phyloP scores from a whole-genome alignment of 53 echinoderm and acorn worm genomes.

The Antedon mediterranea region DNA sequence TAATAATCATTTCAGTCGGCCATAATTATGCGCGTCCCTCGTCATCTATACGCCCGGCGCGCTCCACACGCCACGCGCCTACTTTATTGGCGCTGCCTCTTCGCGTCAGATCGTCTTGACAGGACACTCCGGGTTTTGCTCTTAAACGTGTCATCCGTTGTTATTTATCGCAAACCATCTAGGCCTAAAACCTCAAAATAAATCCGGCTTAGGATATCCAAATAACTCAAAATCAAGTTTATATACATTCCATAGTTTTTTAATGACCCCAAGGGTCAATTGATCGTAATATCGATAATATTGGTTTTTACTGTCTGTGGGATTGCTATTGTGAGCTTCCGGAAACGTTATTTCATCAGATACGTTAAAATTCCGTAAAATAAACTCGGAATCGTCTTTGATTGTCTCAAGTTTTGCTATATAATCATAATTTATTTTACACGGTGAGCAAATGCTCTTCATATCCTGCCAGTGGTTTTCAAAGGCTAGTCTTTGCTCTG shows the following conservation, averaged over 20 bases:
- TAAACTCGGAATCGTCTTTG: slow-evolving; percentile 20
- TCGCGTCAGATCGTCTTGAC: too few species aligned
- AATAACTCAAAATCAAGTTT: slow-evolving; percentile 42
- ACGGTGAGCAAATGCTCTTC: slow-evolving; percentile 45
- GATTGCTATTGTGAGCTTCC: slow-evolving; percentile 26
- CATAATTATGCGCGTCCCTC: too few species aligned
- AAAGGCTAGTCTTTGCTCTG: slow-evolving; percentile 30
- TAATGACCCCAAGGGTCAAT: slow-evolving; percentile 10
- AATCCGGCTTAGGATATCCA: slow-evolving; percentile 44
- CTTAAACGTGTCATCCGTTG: too few species aligned
- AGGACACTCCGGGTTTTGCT: too few species aligned
- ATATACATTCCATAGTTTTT: slow-evolving; percentile 39
- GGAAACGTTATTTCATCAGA: slow-evolving; percentile 35
- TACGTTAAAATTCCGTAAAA: slow-evolving; percentile 24
- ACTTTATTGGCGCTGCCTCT: too few species aligned
- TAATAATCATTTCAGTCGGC: too few species aligned
- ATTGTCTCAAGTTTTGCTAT: slow-evolving; percentile 41
- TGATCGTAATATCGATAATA: slow-evolving; percentile 35
- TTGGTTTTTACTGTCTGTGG: slow-evolving; percentile 42
- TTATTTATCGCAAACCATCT: too few species aligned
- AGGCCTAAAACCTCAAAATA: not conserved
- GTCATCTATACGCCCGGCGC: too few species aligned
- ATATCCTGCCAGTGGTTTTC: slow-evolving; percentile 52
- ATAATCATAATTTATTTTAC: slow-evolving; percentile 36
- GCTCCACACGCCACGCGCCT: too few species aligned